phyloP scores from a whole-genome alignment of 2,888 invertebrate species.

The Polydrusus tereticollis region DNA sequence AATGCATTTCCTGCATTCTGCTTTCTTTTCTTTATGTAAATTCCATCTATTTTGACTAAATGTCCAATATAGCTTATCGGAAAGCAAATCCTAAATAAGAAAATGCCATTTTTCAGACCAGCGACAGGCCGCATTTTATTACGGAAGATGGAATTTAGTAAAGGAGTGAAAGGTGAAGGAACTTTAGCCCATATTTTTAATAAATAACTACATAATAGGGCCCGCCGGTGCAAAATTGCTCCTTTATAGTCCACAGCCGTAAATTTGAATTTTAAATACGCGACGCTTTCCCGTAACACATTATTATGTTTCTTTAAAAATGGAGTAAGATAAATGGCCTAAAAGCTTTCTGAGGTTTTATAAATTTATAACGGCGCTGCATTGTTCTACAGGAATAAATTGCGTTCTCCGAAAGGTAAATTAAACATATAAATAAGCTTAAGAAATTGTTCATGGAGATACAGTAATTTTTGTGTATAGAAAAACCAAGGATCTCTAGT shows the following conservation, averaged over 20 bases:
- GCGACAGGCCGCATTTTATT: not conserved
- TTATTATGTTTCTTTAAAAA: slow-evolving; percentile 11
- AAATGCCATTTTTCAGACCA: no score
- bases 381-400: not conserved
- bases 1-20: no score
- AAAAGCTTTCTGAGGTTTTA: slow-evolving; percentile 1
- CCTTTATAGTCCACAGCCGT: slow-evolving; percentile 24
- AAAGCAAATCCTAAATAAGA: no score
- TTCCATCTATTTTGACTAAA: no score
- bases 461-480: no score
- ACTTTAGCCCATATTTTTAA: slow-evolving; percentile 20
- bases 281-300: not conserved
- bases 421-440: not conserved
- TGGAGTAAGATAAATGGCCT: slow-evolving; percentile 8
- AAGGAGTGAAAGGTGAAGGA: not conserved
- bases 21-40: no score
- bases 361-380: not conserved
- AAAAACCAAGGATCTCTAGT: no score
- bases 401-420: not conserved
- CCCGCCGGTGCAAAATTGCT: slow-evolving; percentile 11
- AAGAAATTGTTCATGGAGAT: not conserved
- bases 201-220: slow-evolving; percentile 15
- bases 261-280: slow-evolving; percentile 31
- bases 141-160: not conserved
- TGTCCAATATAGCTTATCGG: no score